phyloP scores from a whole-genome alignment of 2,797 vertebrate species.

The Ammospiza maritima region DNA sequence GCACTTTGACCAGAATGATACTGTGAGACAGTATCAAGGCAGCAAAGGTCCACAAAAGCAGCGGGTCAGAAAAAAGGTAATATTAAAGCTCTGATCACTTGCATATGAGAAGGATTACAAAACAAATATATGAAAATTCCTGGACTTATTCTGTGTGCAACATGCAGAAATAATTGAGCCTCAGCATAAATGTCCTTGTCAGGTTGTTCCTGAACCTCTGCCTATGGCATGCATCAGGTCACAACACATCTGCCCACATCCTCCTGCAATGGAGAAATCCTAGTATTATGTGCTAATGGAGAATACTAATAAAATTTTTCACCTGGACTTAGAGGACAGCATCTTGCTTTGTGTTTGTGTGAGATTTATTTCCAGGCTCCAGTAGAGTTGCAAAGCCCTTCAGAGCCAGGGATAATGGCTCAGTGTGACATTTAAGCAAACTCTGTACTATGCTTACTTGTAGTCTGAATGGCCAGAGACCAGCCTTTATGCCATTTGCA shows the following conservation, averaged over 20 bases:
- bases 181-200: rapidly evolving
- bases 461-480: not conserved
- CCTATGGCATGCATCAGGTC: rapidly evolving
- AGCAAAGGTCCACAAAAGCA: not conserved
- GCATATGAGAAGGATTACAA: not conserved
- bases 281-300: not conserved
- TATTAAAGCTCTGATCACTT: not conserved
- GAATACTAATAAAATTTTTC: not conserved
- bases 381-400: not conserved
- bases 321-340: not conserved
- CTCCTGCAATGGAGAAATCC: not conserved
- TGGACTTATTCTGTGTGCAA: not conserved
- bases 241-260: not conserved
- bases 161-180: not conserved
- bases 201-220: not conserved
- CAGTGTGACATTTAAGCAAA: not conserved
- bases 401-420: not conserved
- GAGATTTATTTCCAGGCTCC: not conserved
- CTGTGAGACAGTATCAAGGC: not conserved
- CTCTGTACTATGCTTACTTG: not conserved
- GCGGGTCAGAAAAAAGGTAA: not conserved
- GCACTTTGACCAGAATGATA: not conserved
- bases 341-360: not conserved
- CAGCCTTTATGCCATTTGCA: not conserved
- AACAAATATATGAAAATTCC: not conserved